Percentiles rank a stretch among this genome's conserved stretches.
Conservation (phyloP, 1,140 invertebrate species). For the Battus philenor region DNA sequence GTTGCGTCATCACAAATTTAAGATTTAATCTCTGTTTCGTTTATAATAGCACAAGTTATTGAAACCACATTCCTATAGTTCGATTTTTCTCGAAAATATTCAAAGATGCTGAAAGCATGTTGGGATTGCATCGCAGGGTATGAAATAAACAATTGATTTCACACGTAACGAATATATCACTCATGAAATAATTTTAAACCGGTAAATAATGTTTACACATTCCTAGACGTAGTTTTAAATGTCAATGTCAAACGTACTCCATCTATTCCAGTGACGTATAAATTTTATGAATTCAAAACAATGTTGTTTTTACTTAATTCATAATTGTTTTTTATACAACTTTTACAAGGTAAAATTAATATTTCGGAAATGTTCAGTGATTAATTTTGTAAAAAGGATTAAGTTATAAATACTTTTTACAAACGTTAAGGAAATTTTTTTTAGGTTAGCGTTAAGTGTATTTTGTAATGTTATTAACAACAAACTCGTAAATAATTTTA, state of each 20-base stretch:
- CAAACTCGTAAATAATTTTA: too few relatives aligned
- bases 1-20: conserved; percentile 54
- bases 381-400: too few relatives aligned
- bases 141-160: conserved; percentile 20
- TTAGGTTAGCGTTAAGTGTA: too few relatives aligned
- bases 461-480: too few relatives aligned
- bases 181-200: background rate
- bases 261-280: conserved; percentile 1
- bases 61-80: conserved; percentile 1
- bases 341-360: too few relatives aligned
- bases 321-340: too few relatives aligned
- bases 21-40: conserved; percentile 36
- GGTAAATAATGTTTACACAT: background rate
- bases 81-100: conserved; percentile 9
- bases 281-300: conserved; percentile 4
- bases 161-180: background rate
- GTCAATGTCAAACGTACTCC: conserved; percentile 25
- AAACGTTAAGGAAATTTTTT: too few relatives aligned
- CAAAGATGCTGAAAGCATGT: conserved; percentile 60
- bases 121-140: conserved; percentile 56
- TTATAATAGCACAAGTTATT: background rate
- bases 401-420: too few relatives aligned
- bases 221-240: conserved; percentile 17
- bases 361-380: too few relatives aligned
- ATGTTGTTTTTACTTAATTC: background rate